phyloP scores from a whole-genome alignment of 2,113 vertebrate species.

The Percopsis transmontana region DNA sequence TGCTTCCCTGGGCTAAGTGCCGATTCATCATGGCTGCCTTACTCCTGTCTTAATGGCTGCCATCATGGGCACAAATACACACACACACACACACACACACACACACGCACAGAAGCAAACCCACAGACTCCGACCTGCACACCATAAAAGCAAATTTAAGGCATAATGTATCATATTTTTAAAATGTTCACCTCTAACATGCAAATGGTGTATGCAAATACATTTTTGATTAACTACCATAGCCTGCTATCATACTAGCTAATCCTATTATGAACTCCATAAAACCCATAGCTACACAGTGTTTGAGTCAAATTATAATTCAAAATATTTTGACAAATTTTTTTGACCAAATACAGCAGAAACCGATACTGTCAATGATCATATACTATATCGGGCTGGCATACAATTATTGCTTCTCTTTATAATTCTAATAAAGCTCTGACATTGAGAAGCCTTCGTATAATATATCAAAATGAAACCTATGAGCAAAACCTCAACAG shows the following conservation, averaged over 20 bases:
- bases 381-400: conserved; percentile 2
- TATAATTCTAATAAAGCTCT: background rate
- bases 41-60: conserved; percentile 74
- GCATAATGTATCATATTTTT: conserved; percentile 23
- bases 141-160: conserved; percentile 16
- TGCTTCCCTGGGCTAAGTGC: conserved; percentile 71
- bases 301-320: too few species aligned
- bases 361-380: conserved; percentile 24
- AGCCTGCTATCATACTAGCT: background rate
- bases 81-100: conserved; percentile 14
- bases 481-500: background rate
- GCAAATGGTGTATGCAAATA: conserved; percentile 30
- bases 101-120: conserved; percentile 4
- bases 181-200: conserved; percentile 31
- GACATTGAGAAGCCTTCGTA: background rate
- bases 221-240: conserved; percentile 31
- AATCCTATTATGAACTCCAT: conserved; percentile 33
- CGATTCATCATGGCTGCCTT: conserved; percentile 77
- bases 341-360: background rate
- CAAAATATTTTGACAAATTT: too few species aligned
- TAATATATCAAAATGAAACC: background rate
- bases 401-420: background rate
- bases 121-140: conserved; percentile 10
- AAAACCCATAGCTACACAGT: conserved; percentile 7
- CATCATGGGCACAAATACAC: conserved; percentile 51